These are phyloP conservation scores for Pasiphila rectangulata DNA, from an alignment of 2,888 invertebrate genomes.

Conservation along the genomic window DNA sequence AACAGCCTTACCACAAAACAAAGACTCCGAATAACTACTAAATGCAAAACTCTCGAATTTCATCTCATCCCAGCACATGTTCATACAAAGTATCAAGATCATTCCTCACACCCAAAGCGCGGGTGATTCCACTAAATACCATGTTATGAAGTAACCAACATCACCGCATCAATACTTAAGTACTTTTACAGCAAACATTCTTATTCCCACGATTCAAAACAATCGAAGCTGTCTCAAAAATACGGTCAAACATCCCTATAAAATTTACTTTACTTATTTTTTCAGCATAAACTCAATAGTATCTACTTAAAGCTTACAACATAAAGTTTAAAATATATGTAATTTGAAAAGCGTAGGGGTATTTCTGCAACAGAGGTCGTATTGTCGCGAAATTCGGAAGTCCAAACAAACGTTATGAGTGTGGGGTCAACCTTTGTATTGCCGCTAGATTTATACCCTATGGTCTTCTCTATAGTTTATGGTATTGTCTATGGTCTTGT, in stretches of 20 bases:
- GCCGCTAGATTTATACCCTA: conserved; percentile 39
- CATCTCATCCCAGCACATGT: too few relatives aligned
- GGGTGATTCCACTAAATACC: conserved; percentile 59
- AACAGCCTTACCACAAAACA: too few relatives aligned
- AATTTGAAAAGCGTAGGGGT: background rate
- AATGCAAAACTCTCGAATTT: too few relatives aligned
- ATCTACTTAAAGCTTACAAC: conserved; percentile 14
- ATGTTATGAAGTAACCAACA: conserved; percentile 66
- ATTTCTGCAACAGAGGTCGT: conserved; percentile 34
- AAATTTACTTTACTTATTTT: conserved; percentile 15
- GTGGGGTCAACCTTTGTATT: conserved; percentile 58
- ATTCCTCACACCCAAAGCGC: conserved; percentile 15
- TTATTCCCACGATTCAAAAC: conserved; percentile 69
- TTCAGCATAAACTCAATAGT: background rate
- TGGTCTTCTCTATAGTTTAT: background rate
- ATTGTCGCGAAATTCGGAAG: conserved; percentile 46
- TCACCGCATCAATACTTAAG: conserved; percentile 57
- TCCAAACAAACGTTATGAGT: conserved; percentile 55
- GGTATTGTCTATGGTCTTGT: background rate
- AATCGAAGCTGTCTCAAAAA: conserved; percentile 62
- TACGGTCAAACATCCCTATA: conserved; percentile 41
- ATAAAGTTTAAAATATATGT: conserved; percentile 32
- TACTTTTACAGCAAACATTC: conserved; percentile 41
- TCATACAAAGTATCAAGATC: conserved; percentile 59
- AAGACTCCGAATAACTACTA: too few relatives aligned